Evolutionary conservation across 2,888 invertebrate genomes (phyloP), one percentile per base, ranked within the genome.

Genomic region (Steinernema carpocapsae): DNA sequence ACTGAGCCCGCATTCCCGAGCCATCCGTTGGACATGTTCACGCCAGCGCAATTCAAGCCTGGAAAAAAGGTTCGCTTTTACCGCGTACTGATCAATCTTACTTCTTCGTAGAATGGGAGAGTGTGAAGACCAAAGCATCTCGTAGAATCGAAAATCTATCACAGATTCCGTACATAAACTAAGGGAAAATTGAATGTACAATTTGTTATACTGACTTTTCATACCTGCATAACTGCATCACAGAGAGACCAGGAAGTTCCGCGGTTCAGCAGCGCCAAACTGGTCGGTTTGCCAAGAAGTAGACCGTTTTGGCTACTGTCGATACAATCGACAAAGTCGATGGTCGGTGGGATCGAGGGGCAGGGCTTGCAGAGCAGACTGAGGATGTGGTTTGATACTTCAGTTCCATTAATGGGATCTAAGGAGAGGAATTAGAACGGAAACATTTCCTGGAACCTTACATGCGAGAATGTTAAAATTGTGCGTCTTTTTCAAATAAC

Each of bases 401-500:
- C 74, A 1, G 72, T 72, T 12, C 43, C 52, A 29, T 74, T 74
- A 26, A 74, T 56, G n/a, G 74, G 74, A 73, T 73, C 74, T 74
- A 43, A 74, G 74, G 43, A 7, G 14, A 17, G 17, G 6, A 26
- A 3, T n/a, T 46, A 6, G 26, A 4, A 71, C 12, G 24, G 2
- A 29, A 1, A 51, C 3, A 14, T 24, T 2, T 7, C 17, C 48
- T 6, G 7, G 7, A 10, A 6, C 43, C 71, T 24, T 45, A 76
- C 74, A 73, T 48, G 72, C 72, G 17, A 76, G 71, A 56, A 76
- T 76, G 72, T 72, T 76, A 26, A 76, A 76, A 64, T 76, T 76
- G 75, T 76, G 59, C 4, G 75, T 64, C 22, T 76, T 75, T n/a
- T 75, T 74, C 37, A 76, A 37, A 56, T 64, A 76, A n/a, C 74